These are phyloP conservation scores for Planiliza haematocheilus DNA, from an alignment of 2,113 vertebrate genomes.

Conservation along the genomic window DNA sequence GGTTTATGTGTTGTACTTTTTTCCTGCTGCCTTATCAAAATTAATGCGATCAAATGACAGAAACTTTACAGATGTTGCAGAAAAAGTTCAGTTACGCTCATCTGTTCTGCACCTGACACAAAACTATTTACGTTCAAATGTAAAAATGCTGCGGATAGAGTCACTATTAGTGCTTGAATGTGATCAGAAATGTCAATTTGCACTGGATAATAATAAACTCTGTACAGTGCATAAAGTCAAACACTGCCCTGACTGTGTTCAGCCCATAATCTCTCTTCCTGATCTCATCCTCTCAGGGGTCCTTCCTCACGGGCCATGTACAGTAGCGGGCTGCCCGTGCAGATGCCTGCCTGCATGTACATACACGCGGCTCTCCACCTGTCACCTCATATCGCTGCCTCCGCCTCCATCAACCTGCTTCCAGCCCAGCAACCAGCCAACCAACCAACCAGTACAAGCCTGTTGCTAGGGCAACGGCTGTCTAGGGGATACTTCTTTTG, in stretches of 20 bases:
- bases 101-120: constrained; percentile 31
- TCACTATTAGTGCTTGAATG: too few species aligned
- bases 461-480: constrained; percentile 84
- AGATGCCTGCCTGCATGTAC: constrained; percentile 45
- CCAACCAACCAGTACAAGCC: constrained; percentile 80
- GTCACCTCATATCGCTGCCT: constrained; percentile 70
- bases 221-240: background rate
- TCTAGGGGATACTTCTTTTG: constrained; percentile 83
- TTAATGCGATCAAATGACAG: background rate
- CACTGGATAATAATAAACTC: constrained; percentile 1
- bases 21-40: background rate
- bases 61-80: constrained; percentile 15
- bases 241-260: background rate
- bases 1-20: background rate
- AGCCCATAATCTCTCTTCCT: constrained; percentile 30
- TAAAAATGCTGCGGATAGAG: background rate
- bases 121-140: constrained; percentile 3
- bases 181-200: background rate
- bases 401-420: constrained; percentile 73
- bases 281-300: constrained; percentile 30
- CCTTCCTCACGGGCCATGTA: constrained; percentile 36
- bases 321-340: constrained; percentile 33
- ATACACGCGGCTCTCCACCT: constrained; percentile 55
- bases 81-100: background rate
- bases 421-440: constrained; percentile 76